Evolutionary conservation across 2,797 vertebrate genomes (phyloP), one percentile per base, ranked within the genome.

Genomic region (Schizopygopsis pylzovi): DNA sequence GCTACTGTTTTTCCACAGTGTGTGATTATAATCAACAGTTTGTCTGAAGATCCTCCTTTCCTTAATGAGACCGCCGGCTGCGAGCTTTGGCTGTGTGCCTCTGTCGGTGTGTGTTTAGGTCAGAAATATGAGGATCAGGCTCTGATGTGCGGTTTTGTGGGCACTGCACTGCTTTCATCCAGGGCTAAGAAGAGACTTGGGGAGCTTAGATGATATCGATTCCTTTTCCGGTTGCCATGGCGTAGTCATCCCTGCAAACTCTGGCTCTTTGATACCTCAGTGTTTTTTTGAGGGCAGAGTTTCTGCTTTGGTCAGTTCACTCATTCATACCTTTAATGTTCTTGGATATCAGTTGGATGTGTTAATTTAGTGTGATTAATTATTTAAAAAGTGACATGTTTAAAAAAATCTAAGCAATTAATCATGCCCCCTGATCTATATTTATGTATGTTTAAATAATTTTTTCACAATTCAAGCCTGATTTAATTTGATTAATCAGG

Each of bases 161-260:
- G 49, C 28, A n/a, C 25, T 22, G 6, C 33, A 56, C 78, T 16
- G 61, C 43, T 87, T 81, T 84, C 28, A 59, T 87, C 37, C 6
- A 45, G 54, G 43, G 76, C 68, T 87, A 54, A 87, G 39, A 54
- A 33, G 4, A 37, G 43, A 25, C 79, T 77, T 59, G 22, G 9
- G 6, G 37, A 83, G 41, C 67, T 75, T n/a, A 72, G 68, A 84
- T 76, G 11, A 73, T 76, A 84, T 82, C 25, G 45, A 65, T 47
- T 76, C 59, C 37, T n/a, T 52, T 22, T n/a, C 18, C 12, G 25
- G 39, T 25, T 83, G 25, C 28, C 41, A 41, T 83, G 7, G 70
- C 4, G 4, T 61, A n/a, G 68, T 61, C 25, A 73, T 61, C 18
- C n/a, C n/a, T 33, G 39, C 6, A 11, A 82, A 59, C 13, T 73